Conservation (phyloP, 2,113 vertebrate species). For the Saguinus midas region DNA sequence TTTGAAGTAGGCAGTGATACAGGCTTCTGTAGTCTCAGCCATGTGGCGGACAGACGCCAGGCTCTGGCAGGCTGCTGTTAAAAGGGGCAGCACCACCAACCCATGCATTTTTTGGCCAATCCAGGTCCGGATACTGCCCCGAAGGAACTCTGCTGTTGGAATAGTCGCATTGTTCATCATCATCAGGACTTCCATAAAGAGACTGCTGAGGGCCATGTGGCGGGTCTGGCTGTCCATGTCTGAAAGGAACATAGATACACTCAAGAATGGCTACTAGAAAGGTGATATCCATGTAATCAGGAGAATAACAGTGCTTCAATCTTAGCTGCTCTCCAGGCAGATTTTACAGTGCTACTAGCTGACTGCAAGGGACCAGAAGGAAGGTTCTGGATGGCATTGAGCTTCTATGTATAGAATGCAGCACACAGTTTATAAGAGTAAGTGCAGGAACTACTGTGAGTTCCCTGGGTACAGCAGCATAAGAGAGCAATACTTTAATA, state of each 20-base stretch:
- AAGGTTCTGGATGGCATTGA: neutral
- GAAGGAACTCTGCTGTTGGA: slow-evolving; percentile 90
- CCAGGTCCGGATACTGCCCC: slow-evolving; percentile 88
- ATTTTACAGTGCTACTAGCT: neutral
- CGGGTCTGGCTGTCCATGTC: slow-evolving; percentile 91
- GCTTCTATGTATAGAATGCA: neutral
- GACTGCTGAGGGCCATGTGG: slow-evolving; percentile 94
- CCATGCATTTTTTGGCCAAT: slow-evolving; percentile 87
- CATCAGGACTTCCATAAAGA: slow-evolving; percentile 92
- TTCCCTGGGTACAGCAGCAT: neutral
- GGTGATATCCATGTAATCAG: neutral
- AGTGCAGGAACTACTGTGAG: neutral
- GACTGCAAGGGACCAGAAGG: neutral
- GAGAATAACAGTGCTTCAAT: neutral
- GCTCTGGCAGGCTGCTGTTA: slow-evolving; percentile 93
- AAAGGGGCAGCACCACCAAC: slow-evolving; percentile 91
- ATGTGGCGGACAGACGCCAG: slow-evolving; percentile 96
- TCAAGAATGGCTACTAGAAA: neutral
- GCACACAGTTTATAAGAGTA: neutral
- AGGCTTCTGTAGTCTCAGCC: slow-evolving; percentile 94
- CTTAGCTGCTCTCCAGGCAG: neutral
- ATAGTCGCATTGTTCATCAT: slow-evolving; percentile 91
- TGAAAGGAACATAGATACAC: slow-evolving; percentile 67
- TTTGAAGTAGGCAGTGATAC: slow-evolving; percentile 93
- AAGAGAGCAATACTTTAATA: neutral